Evolutionary conservation across 2,797 vertebrate genomes (phyloP).

Genomic region (Darevskia nairensis): DNA sequence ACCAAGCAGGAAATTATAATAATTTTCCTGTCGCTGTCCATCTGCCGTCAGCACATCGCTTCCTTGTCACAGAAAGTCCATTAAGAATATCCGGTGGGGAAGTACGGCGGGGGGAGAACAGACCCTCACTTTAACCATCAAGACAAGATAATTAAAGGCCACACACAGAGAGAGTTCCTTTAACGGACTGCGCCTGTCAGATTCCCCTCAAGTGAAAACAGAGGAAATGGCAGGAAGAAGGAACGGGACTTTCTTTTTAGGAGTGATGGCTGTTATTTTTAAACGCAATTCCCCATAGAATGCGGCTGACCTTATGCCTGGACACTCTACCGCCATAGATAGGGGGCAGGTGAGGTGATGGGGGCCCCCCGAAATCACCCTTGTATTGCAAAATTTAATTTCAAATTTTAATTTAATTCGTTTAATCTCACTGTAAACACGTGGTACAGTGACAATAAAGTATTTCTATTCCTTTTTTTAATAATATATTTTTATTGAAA

Average conservation of each 20-base stretch:
- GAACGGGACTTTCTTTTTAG: not conserved
- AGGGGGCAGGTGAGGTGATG: no score
- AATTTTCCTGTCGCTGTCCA: constrained; percentile 66
- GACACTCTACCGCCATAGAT: no score
- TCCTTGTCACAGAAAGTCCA: constrained; percentile 75
- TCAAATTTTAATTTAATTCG: no score
- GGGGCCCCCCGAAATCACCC: no score
- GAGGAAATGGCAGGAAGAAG: constrained; percentile 51
- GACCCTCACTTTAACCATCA: constrained; percentile 67
- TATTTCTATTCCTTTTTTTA: no score
- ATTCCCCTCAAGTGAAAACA: constrained; percentile 56
- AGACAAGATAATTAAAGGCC: constrained; percentile 75
- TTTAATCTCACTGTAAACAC: no score
- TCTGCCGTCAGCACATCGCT: constrained; percentile 48
- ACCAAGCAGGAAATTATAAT: constrained; percentile 70
- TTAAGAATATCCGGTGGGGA: constrained; percentile 67
- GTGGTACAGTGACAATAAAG: no score
- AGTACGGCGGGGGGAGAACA: constrained; percentile 56
- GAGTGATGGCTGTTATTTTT: no score
- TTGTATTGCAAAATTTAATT: no score
- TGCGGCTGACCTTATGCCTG: no score
- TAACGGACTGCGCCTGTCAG: constrained; percentile 66
- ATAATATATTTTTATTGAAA: no score
- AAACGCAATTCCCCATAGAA: no score
- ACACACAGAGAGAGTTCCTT: constrained; percentile 49